Conservation (phyloP, 2,113 vertebrate species). For the Phrynocephalus versicolor region DNA sequence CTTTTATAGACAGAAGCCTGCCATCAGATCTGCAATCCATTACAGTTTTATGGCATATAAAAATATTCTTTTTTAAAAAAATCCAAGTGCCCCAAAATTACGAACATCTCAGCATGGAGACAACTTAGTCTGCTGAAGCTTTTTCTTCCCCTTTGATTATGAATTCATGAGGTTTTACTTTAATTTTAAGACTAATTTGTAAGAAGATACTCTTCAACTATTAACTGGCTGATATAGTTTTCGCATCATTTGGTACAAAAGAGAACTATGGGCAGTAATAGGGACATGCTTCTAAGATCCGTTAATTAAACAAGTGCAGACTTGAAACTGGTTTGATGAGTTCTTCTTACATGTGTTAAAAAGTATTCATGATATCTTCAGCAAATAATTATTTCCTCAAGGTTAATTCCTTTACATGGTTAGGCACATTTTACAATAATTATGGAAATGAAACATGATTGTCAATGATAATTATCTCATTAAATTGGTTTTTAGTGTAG, state of each 20-base stretch:
- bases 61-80: too few relatives aligned
- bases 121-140: not conserved
- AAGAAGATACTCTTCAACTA: not conserved
- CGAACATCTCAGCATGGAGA: not conserved
- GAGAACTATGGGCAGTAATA: not conserved
- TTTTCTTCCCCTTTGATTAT: not conserved
- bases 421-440: not conserved
- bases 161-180: not conserved
- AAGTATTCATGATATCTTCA: constrained; percentile 6
- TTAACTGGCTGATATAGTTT: not conserved
- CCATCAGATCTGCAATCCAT: too few relatives aligned
- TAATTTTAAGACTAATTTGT: not conserved
- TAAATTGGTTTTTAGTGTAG: constrained; percentile 6
- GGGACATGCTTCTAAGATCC: not conserved
- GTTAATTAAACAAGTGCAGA: constrained; percentile 4
- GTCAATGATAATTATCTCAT: constrained; percentile 9
- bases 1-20: too few relatives aligned
- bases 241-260: not conserved
- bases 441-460: constrained; percentile 32
- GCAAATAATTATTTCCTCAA: constrained; percentile 22
- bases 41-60: too few relatives aligned
- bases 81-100: too few relatives aligned
- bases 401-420: not conserved
- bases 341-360: not conserved
- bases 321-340: constrained; percentile 1